Conservation (phyloP, 2,797 vertebrate genomes). For the Gallinago solitaria region DNA sequence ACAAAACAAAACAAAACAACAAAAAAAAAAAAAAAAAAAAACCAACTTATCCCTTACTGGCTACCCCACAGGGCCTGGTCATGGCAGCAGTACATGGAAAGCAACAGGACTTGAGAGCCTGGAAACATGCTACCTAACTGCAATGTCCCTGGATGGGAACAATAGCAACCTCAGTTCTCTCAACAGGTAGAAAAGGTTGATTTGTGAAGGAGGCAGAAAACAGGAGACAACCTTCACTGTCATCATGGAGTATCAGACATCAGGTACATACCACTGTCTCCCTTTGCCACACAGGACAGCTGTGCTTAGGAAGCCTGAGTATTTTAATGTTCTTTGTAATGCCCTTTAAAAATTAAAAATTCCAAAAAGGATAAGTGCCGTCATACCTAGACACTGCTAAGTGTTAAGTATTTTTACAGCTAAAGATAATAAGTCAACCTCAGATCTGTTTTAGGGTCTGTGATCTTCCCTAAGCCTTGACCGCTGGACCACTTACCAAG, state of each 20-base stretch:
- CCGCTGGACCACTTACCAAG: neutral
- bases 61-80: neutral
- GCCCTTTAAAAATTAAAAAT: neutral
- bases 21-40: neutral
- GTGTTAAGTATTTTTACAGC: neutral
- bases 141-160: neutral
- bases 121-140: neutral
- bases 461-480: neutral
- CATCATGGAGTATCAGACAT: neutral
- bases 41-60: neutral
- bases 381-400: neutral
- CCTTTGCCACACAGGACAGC: neutral
- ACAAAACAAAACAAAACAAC: neutral
- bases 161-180: neutral
- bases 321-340: neutral
- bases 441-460: neutral
- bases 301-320: neutral
- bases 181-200: neutral
- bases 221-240: neutral
- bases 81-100: rapidly evolving
- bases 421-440: neutral
- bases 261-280: neutral
- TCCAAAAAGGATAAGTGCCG: neutral
- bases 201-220: neutral
- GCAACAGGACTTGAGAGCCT: neutral